These are phyloP conservation scores for Drosophila cardini DNA, from an alignment of 1,140 invertebrate genomes.

Conservation along the genomic window DNA sequence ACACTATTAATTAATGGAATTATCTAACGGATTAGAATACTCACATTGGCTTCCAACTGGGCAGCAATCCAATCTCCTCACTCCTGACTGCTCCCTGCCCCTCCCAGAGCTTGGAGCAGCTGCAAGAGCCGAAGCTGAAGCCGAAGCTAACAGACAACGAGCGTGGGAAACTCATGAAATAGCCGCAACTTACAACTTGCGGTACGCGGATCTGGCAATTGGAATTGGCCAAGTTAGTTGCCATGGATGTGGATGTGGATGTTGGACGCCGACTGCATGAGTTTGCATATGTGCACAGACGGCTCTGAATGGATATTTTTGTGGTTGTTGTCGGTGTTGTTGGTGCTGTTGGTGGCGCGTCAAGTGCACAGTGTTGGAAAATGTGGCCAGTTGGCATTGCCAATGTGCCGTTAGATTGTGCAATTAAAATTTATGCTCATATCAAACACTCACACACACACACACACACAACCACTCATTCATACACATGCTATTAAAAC, in stretches of 20 bases:
- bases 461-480: neutral
- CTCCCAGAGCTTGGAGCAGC: conserved; percentile 14
- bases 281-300: conserved; percentile 36
- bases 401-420: conserved; percentile 32
- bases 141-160: conserved; percentile 7
- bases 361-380: conserved; percentile 36
- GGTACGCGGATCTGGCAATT: conserved; percentile 13
- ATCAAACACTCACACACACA: neutral
- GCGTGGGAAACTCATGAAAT: conserved; percentile 41
- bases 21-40: conserved; percentile 40
- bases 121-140: neutral
- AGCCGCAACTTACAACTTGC: conserved; percentile 6
- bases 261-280: conserved; percentile 16
- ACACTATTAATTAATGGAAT: conserved; percentile 36
- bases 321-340: neutral
- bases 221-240: conserved; percentile 33
- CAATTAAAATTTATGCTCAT: conserved; percentile 36
- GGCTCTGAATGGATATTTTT: neutral
- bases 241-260: neutral
- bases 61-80: conserved; percentile 20
- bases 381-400: conserved; percentile 23
- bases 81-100: too few species aligned
- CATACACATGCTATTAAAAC: conserved; percentile 6
- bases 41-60: conserved; percentile 13
- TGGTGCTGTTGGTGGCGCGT: conserved; percentile 6